These are phyloP conservation scores for Pachymerium ferrugineum DNA, from an alignment of 2,888 invertebrate genomes.

Conservation along the genomic window DNA sequence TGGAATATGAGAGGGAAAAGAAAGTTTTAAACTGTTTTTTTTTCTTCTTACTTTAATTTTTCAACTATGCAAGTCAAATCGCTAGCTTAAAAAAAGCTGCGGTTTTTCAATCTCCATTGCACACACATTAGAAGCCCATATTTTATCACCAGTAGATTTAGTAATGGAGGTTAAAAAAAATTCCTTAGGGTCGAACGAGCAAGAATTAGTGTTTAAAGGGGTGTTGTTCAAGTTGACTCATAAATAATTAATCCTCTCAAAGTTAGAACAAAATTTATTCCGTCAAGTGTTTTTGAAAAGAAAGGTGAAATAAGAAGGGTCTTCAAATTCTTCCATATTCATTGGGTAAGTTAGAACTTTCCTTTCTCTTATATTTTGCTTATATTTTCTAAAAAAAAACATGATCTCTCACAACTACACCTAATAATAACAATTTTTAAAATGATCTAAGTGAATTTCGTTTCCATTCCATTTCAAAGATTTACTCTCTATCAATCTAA, in stretches of 20 bases:
- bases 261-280: not conserved
- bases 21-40: too few species aligned
- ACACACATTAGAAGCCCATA: not conserved
- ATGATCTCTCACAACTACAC: too few species aligned
- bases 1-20: too few species aligned
- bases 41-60: too few species aligned
- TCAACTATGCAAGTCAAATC: not conserved
- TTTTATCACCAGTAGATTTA: conserved; percentile 8
- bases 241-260: not conserved
- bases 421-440: too few species aligned
- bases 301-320: too few species aligned
- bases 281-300: not conserved
- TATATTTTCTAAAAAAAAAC: not conserved
- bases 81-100: not conserved
- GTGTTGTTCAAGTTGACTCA: not conserved
- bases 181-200: not conserved
- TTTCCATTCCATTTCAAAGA: too few species aligned
- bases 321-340: too few species aligned
- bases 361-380: too few species aligned
- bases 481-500: too few species aligned
- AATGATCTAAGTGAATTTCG: too few species aligned
- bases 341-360: too few species aligned
- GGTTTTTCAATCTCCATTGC: not conserved
- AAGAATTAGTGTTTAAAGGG: conserved; percentile 20
- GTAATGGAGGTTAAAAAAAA: not conserved